Base-by-base conservation (phyloP, 2,888 invertebrate genomes). In the Eurytoma californica region DNA sequence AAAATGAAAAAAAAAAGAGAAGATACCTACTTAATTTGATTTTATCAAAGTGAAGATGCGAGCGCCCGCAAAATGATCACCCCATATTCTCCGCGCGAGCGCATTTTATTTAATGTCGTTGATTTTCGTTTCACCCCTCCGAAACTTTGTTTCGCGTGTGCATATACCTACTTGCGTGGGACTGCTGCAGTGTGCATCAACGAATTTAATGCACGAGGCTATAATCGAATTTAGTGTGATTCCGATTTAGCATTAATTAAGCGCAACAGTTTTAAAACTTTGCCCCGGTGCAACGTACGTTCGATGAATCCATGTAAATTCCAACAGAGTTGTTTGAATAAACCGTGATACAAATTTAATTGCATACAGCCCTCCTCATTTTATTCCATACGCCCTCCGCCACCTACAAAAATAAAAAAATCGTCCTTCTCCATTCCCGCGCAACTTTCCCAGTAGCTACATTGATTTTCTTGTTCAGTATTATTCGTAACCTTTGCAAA, bases 251-350 rank as follows among this genome's bases (percentile, higher is more conserved):
- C 60, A 30, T 51, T 61, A 20, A 39, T 39, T 39, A 65, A 55
- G 47, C 2, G 16, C 13, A 16, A 72, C 30, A 55, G 53, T 63
- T 68, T 69, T 58, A 24, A 30, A 73, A 63, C 7, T 65, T 57
- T 18, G n/a, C 16, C 47, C 61, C 20, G 47, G 39, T 14, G 55
- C 68, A 61, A 61, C 55, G 67, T 72, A 60, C 68, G 30, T 67
- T 39, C 53, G 55, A 70, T 66, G 65, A 24, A 60, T 69, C 20
- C 39, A 53, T 76, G 72, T 72, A 76, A 79, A 67, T 76, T 18
- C 47, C 30, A 72, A 67, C 72, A 72, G 67, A 72, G 60, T 72
- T 72, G 24, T 55, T 61, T 67, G 75, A 80, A 80, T 80, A 80
- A 80, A 75, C 61, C 51, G 67, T 61, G 61, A 67, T 61, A 80